A percentile compares a stretch with the other conserved stretches of the same genome.
Conservation (phyloP, 64 coral and sea anemone genomes). For the Porites australiensis region DNA sequence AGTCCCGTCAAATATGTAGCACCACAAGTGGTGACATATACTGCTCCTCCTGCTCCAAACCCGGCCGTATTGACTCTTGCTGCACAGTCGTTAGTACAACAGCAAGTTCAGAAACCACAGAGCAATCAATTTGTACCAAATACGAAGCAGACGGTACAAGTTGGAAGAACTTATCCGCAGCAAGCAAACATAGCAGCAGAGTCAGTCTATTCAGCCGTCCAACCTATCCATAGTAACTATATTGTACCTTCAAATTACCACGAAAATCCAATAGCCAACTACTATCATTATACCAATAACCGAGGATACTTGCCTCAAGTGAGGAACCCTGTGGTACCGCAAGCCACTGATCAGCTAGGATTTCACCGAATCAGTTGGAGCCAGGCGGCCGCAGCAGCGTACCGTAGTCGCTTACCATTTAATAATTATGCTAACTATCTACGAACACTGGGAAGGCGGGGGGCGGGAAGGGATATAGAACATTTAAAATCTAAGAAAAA, state of each 20-base stretch:
- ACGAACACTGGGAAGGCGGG: conserved; percentile 42
- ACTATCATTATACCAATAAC: conserved; percentile 43
- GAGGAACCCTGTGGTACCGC: conserved; percentile 1
- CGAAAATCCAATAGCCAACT: conserved; percentile 32
- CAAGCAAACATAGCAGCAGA: not conserved
- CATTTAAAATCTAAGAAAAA: conserved; percentile 32
- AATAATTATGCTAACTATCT: conserved; percentile 37
- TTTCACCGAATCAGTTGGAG: conserved; percentile 23
- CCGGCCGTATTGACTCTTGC: conserved; percentile 21
- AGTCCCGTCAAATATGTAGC: conserved; percentile 38
- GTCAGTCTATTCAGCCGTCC: not conserved
- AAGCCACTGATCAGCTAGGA: conserved; percentile 30
- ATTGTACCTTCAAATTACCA: conserved; percentile 6
- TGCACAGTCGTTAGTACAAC: not conserved
- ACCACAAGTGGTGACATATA: conserved; percentile 36
- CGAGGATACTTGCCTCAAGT: conserved; percentile 19
- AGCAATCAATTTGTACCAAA: not conserved
- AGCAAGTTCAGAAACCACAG: not conserved
- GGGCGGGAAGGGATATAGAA: conserved; percentile 37
- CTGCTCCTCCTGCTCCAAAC: conserved; percentile 12
- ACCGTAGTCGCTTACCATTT: conserved; percentile 23
- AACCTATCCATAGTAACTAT: conserved; percentile 19
- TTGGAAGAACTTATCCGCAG: not conserved
- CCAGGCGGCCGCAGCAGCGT: not conserved
- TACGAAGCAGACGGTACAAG: not conserved